These are phyloP conservation scores for Latheticus oryzae DNA, from an alignment of 2,888 invertebrate species.

Conservation along the genomic window DNA sequence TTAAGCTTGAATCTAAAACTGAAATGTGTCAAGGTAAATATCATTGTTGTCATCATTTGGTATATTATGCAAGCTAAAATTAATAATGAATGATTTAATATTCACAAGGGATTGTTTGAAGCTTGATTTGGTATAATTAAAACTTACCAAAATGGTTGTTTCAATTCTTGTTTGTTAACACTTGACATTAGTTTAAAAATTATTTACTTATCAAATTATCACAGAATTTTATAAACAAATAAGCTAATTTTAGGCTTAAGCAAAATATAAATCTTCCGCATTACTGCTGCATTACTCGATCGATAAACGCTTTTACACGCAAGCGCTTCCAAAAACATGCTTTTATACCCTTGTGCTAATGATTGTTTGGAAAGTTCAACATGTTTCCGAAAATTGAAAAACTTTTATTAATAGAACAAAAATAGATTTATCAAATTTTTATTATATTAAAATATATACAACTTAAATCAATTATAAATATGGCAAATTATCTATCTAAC, in stretches of 20 bases:
- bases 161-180: conserved; percentile 1
- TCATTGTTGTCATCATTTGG: conserved; percentile 25
- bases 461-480: too few relatives aligned
- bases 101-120: conserved; percentile 17
- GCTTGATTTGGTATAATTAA: conserved; percentile 10
- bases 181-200: conserved; percentile 17
- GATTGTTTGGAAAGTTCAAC: too few relatives aligned
- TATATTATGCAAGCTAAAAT: conserved; percentile 17
- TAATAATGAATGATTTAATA: conserved; percentile 28
- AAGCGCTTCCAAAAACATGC: conserved; percentile 33
- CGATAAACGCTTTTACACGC: conserved; percentile 34
- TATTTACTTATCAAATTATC: conserved; percentile 28
- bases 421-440: too few relatives aligned
- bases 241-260: conserved; percentile 20
- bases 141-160: conserved; percentile 25
- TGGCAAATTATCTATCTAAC: conserved; percentile 27
- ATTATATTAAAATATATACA: too few relatives aligned
- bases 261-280: conserved; percentile 44
- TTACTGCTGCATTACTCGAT: conserved; percentile 40
- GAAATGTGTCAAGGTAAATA: conserved; percentile 31
- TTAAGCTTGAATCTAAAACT: conserved; percentile 27
- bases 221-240: conserved; percentile 27
- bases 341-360: too few relatives aligned
- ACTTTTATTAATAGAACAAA: too few relatives aligned
- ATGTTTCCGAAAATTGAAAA: too few relatives aligned